These are phyloP conservation scores for Cyphomyrus discorhynchus DNA, from an alignment of 2,113 vertebrate species.

Conservation along the genomic window DNA sequence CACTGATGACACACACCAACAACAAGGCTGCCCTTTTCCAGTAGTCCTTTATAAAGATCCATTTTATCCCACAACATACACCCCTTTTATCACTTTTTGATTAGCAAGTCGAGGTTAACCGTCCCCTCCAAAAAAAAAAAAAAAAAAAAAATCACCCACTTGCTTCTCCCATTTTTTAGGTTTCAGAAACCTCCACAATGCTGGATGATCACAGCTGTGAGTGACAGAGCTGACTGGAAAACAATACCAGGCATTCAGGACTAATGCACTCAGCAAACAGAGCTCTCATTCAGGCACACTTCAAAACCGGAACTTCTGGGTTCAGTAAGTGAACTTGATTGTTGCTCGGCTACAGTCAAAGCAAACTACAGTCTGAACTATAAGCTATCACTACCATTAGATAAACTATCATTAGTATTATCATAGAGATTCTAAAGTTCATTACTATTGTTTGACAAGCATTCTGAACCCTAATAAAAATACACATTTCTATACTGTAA, in stretches of 20 bases:
- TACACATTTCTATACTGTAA: neutral
- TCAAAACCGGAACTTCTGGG: neutral
- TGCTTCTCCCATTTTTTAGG: neutral
- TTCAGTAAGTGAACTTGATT: neutral
- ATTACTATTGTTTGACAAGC: neutral
- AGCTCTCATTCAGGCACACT: neutral
- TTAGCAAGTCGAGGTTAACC: neutral
- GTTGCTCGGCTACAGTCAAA: neutral
- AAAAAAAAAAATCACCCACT: neutral
- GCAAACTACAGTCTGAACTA: neutral
- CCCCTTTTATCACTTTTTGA: neutral
- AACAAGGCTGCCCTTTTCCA: neutral
- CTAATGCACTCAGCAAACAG: neutral
- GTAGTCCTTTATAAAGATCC: neutral
- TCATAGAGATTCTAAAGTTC: neutral
- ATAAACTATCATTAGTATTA: neutral
- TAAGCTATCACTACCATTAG: neutral
- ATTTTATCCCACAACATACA: neutral
- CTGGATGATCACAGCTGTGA: neutral
- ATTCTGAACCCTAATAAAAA: neutral
- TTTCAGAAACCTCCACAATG: neutral
- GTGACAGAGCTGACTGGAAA: constrained; percentile 7
- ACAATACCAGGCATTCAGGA: constrained; percentile 1
- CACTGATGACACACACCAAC: neutral
- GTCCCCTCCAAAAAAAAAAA: neutral